Evolutionary conservation across 2,797 vertebrate species (phyloP).

Genomic region (Sebastes vulpes): DNA sequence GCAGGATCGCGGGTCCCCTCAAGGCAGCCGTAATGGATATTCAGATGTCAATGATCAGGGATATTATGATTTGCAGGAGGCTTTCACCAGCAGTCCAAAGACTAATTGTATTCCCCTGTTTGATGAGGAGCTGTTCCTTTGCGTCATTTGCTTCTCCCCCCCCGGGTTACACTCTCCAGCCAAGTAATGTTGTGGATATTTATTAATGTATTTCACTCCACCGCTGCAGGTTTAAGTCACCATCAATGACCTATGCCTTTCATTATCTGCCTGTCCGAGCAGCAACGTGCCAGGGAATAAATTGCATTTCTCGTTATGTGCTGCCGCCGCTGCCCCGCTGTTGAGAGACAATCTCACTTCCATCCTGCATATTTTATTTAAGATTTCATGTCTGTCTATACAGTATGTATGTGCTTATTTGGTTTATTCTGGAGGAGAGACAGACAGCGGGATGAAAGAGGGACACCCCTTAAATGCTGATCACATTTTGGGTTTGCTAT

Average conservation of each 20-base stretch:
- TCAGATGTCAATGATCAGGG: slow-evolving; percentile 83
- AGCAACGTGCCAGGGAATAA: slow-evolving; percentile 96
- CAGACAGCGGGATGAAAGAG: slow-evolving; percentile 7
- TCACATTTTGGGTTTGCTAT: slow-evolving; percentile 48
- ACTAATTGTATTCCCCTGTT: slow-evolving; percentile 83
- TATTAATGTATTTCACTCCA: slow-evolving; percentile 95
- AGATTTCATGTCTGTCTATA: slow-evolving; percentile 28
- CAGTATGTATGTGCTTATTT: slow-evolving; percentile 49
- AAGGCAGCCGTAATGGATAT: slow-evolving; percentile 76
- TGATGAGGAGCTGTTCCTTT: slow-evolving; percentile 73
- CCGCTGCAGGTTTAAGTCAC: slow-evolving; percentile 96
- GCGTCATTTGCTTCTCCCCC: slow-evolving; percentile 72
- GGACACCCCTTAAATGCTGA: slow-evolving; percentile 46
- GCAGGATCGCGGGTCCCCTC: slow-evolving; percentile 33
- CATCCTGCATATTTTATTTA: slow-evolving; percentile 74
- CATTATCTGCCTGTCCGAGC: slow-evolving; percentile 98
- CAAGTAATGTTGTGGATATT: slow-evolving; percentile 94
- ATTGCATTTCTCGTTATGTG: slow-evolving; percentile 98
- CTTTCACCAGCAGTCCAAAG: slow-evolving; percentile 64
- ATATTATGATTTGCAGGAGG: slow-evolving; percentile 83
- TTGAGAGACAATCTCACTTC: slow-evolving; percentile 81
- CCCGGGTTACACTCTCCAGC: slow-evolving; percentile 86
- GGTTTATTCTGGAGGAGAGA: slow-evolving; percentile 38
- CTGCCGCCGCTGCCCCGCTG: slow-evolving; percentile 46
- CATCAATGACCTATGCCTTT: slow-evolving; percentile 98